phyloP scores from a whole-genome alignment of 2,113 vertebrate species.

The Coryphaenoides rupestris region DNA sequence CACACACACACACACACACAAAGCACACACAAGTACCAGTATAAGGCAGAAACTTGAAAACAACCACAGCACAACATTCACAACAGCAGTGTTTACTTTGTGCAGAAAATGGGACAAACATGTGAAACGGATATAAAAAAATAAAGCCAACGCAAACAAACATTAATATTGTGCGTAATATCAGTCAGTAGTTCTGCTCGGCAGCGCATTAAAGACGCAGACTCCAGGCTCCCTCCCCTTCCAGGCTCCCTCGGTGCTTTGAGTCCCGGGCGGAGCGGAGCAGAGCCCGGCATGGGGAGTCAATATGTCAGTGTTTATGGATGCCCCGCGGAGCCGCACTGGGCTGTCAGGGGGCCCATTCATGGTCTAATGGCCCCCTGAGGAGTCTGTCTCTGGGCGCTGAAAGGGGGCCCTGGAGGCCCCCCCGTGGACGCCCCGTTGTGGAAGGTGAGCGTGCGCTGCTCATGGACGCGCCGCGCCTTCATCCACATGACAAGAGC shows the following conservation, averaged over 20 bases:
- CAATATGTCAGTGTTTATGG: constrained; percentile 88
- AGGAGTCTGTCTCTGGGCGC: constrained; percentile 80
- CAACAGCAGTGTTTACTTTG: neutral
- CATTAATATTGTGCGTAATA: constrained; percentile 43
- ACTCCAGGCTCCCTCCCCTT: constrained; percentile 60
- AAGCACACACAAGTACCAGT: no score
- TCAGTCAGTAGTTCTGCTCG: constrained; percentile 39
- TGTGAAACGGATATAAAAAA: constrained; percentile 6
- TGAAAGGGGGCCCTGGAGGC: constrained; percentile 76
- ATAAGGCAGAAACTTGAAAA: neutral
- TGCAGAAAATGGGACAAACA: constrained; percentile 4
- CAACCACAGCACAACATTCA: neutral
- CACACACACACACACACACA: no score
- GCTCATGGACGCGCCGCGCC: constrained; percentile 68
- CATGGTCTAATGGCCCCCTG: constrained; percentile 85
- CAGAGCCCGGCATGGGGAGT: constrained; percentile 81
- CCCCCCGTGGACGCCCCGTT: constrained; percentile 76
- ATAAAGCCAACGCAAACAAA: constrained; percentile 43
- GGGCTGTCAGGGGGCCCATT: constrained; percentile 88
- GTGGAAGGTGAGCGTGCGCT: constrained; percentile 83
- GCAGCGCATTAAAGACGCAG: constrained; percentile 49
- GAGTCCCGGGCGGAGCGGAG: constrained; percentile 79
- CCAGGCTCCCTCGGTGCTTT: constrained; percentile 74
- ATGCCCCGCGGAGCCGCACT: constrained; percentile 80
- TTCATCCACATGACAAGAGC: constrained; percentile 76